Conservation (phyloP, 92 coral and sea anemone genomes). For the Actinernus sp. region DNA sequence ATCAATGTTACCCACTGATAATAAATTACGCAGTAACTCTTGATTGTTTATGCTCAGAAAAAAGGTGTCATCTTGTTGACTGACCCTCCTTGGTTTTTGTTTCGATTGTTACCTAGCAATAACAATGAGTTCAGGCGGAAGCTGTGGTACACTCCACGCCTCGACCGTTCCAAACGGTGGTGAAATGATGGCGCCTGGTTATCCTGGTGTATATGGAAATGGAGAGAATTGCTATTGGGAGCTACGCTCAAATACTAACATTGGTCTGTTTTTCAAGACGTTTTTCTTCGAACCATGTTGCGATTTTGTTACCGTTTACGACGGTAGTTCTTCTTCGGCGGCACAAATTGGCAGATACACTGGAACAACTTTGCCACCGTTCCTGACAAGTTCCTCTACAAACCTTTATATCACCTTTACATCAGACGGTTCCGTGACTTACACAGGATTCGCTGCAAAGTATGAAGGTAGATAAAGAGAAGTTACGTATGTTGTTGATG, state of each 20-base stretch:
- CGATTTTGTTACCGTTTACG: constrained; percentile 21
- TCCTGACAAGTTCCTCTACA: constrained; percentile 4
- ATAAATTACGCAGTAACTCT: no score
- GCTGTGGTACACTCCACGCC: not conserved
- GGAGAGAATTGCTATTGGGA: constrained; percentile 28
- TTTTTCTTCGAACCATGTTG: constrained; percentile 2
- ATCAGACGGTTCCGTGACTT: not conserved
- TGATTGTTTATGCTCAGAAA: no score
- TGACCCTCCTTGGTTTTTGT: no score
- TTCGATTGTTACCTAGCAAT: no score
- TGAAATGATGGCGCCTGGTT: constrained; percentile 9
- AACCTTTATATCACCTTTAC: constrained; percentile 13
- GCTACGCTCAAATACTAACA: constrained; percentile 3
- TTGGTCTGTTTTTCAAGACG: constrained; percentile 18
- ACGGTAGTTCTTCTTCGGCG: constrained; percentile 17
- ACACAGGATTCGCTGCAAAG: constrained; percentile 7
- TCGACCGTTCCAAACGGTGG: not conserved
- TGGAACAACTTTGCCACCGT: constrained; percentile 22
- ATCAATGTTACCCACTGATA: no score
- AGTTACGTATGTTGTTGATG: no score
- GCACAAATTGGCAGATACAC: constrained; percentile 20
- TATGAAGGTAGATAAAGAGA: constrained; percentile 9
- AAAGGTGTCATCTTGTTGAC: no score
- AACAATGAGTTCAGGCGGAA: no score
- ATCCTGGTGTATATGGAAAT: constrained; percentile 1